Conservation (phyloP, 2,797 vertebrate genomes). For the Podarcis lilfordi region DNA sequence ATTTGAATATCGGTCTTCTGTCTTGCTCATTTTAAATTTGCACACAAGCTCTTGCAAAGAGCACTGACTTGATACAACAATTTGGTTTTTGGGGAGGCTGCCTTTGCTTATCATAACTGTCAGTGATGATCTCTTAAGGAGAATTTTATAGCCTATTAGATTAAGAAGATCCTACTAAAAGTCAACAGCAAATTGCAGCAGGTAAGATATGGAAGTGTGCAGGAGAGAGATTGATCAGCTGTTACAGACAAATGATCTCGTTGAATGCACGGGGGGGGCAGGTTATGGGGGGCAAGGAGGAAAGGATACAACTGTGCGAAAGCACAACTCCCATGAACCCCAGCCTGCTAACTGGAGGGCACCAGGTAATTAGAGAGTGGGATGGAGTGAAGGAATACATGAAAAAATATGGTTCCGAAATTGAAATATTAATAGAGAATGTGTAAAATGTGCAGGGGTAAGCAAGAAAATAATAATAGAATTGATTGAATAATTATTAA, state of each 20-base stretch:
- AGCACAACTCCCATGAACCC: too few species aligned
- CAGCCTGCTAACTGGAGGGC: too few species aligned
- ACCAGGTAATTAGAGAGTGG: too few species aligned
- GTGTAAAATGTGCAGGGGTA: too few species aligned
- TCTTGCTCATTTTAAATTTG: background rate
- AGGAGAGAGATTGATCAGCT: background rate
- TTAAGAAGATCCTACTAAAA: background rate
- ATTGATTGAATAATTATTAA: too few species aligned
- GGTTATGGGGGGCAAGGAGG: background rate
- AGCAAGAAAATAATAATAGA: too few species aligned
- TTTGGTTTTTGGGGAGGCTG: background rate
- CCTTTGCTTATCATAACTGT: background rate
- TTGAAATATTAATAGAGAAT: too few species aligned
- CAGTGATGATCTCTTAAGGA: background rate
- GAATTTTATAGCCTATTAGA: background rate
- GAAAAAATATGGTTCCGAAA: too few species aligned
- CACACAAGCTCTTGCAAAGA: background rate
- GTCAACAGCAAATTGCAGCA: background rate
- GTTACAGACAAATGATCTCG: background rate
- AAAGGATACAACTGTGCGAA: too few species aligned
- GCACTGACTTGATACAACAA: background rate
- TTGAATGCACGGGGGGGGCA: background rate
- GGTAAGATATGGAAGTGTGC: background rate
- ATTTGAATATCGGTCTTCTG: background rate
- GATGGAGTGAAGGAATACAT: too few species aligned